Evolutionary conservation across 2,888 invertebrate species (phyloP).

Genomic region (Euzophera pinguis): DNA sequence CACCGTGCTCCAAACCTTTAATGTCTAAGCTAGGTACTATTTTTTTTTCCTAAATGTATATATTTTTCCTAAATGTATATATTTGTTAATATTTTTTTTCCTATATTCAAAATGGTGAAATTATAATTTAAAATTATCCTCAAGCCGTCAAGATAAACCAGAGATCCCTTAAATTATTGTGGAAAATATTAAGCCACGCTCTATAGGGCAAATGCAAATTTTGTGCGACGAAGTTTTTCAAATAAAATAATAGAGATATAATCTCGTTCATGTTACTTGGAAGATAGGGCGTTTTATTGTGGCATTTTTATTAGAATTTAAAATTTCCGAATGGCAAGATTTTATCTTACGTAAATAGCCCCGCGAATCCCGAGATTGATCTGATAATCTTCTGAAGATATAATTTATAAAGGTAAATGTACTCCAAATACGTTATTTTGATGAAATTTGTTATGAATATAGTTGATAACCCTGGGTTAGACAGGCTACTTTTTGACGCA

Average conservation of each 20-base stretch:
- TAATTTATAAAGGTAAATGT: too few species aligned
- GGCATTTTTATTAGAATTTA: conserved; percentile 28
- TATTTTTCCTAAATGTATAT: too few species aligned
- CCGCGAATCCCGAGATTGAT: too few species aligned
- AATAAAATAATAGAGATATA: conserved; percentile 35
- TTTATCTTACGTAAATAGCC: background rate
- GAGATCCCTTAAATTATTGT: conserved; percentile 26
- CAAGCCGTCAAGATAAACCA: background rate
- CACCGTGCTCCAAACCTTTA: too few species aligned
- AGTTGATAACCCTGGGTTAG: too few species aligned
- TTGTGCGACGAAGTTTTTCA: conserved; percentile 25
- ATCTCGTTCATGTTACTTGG: conserved; percentile 30
- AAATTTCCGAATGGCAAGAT: background rate
- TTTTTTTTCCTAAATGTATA: too few species aligned
- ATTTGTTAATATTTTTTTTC: too few species aligned
- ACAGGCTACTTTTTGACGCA: too few species aligned
- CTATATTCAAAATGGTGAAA: background rate
- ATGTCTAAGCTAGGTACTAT: too few species aligned
- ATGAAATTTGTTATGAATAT: too few species aligned
- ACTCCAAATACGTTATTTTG: too few species aligned
- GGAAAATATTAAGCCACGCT: conserved; percentile 32
- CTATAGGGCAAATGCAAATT: conserved; percentile 32
- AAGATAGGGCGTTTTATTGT: conserved; percentile 29
- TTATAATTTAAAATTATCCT: background rate
- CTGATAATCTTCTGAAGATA: too few species aligned